These are phyloP conservation scores for Pyralis farinalis DNA, from an alignment of 2,888 invertebrate genomes.

Conservation along the genomic window DNA sequence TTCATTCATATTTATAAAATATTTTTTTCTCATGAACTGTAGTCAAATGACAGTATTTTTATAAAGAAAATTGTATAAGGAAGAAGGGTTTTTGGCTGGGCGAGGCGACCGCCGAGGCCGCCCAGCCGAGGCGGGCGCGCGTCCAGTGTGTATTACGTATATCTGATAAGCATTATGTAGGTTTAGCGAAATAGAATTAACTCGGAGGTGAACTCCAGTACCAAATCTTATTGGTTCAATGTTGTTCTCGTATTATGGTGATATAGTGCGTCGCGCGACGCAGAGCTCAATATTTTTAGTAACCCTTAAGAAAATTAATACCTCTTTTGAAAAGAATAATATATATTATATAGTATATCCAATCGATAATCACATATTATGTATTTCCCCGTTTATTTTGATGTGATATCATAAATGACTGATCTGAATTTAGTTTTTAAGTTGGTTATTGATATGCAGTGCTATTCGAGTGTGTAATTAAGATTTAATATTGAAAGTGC, in stretches of 20 bases:
- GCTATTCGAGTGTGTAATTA: constrained; percentile 80
- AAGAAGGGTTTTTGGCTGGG: constrained; percentile 61
- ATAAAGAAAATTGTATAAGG: constrained; percentile 77
- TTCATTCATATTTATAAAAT: constrained; percentile 64
- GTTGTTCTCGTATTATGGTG: constrained; percentile 79
- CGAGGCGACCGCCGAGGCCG: constrained; percentile 14
- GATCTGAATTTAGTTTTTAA: constrained; percentile 83
- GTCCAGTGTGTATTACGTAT: constrained; percentile 63
- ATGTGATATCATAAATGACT: constrained; percentile 84
- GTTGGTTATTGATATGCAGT: constrained; percentile 81
- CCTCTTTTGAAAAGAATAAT: constrained; percentile 80
- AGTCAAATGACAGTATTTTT: constrained; percentile 83
- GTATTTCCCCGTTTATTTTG: constrained; percentile 82
- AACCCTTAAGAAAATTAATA: constrained; percentile 80
- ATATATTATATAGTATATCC: constrained; percentile 74
- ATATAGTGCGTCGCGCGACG: constrained; percentile 76
- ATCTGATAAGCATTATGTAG: constrained; percentile 82
- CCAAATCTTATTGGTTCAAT: constrained; percentile 79
- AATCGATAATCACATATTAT: constrained; percentile 75
- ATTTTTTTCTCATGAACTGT: constrained; percentile 78
- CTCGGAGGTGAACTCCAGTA: constrained; percentile 74
- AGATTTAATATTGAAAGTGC: constrained; percentile 81
- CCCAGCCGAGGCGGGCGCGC: constrained; percentile 23
- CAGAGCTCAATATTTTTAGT: constrained; percentile 81
- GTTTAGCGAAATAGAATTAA: constrained; percentile 79